Evolutionary conservation across 2,888 invertebrate genomes (phyloP).

Genomic region (Diadromus collaris): DNA sequence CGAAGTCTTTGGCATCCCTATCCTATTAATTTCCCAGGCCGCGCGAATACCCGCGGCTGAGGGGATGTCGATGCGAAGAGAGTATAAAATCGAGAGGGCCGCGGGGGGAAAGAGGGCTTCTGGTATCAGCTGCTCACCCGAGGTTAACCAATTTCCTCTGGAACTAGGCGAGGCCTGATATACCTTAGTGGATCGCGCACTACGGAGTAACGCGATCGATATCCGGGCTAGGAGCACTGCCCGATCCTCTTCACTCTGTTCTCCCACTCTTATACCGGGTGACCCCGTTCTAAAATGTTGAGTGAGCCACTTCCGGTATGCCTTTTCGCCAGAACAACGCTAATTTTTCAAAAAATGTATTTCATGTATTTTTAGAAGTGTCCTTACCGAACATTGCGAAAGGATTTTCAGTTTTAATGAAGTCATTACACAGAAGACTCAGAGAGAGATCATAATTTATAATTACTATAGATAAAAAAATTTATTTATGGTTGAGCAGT

Average conservation of each 20-base stretch:
- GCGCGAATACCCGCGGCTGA: neutral
- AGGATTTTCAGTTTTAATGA: too few species aligned
- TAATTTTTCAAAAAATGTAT: neutral
- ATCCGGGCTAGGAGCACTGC: conserved; percentile 58
- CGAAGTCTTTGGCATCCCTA: neutral
- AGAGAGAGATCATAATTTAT: too few species aligned
- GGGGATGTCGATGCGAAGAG: conserved; percentile 4
- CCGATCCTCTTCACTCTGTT: conserved; percentile 41
- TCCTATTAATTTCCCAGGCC: neutral
- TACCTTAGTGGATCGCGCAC: conserved; percentile 13
- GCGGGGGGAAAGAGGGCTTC: neutral
- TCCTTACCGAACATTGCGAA: too few species aligned
- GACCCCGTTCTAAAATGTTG: conserved; percentile 35
- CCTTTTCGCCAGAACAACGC: neutral
- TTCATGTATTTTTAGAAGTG: too few species aligned
- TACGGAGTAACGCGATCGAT: conserved; percentile 53
- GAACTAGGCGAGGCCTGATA: conserved; percentile 21
- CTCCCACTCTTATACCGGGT: conserved; percentile 31
- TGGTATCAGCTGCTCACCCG: conserved; percentile 32
- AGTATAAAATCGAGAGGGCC: neutral
- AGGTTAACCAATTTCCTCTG: conserved; percentile 33
- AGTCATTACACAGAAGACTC: too few species aligned
- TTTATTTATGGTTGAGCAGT: too few species aligned
- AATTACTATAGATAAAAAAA: too few species aligned
- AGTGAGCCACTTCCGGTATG: conserved; percentile 30